Evolutionary conservation across 92 coral and sea anemone genomes (phyloP), one percentile per base, ranked within the genome.

Genomic region (Zoanthus sociatus): DNA sequence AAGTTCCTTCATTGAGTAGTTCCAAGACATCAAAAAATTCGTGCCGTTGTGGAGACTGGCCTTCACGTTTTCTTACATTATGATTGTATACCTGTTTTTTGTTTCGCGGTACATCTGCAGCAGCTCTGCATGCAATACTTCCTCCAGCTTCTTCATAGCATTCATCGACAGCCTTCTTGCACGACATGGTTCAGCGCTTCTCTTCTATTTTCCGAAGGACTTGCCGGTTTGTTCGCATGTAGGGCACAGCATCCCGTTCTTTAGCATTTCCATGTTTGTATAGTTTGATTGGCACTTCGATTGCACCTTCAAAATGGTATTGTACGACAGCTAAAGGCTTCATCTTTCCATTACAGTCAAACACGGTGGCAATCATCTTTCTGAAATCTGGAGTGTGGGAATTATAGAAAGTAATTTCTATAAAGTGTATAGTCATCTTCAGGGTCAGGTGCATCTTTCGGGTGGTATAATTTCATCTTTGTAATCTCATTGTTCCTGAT

Each of bases 131-230:
- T 71, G 90, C 93, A 82, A 72, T 71, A 77, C 64, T 90, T 67
- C 90, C 90, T 67, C 90, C 93, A 14, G 83, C 90, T 84, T 90
- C 93, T 66, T 90, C 77, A 83, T 53, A 91, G 76, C 94, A 91
- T 79, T 91, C 91, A 47, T 91, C 89, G 30, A 88, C 92, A 56
- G 89, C 92, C 87, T 78, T 58, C 82, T 76, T 86, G 77, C 89
- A 91, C 60, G 92, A 58, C 72, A 26, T 71, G 46, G 81, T 82
- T 26, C 47, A 26, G 86, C 88, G 75, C 73, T 90, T 90, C 50
- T 90, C 83, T 67, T 82, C 79, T 31, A 82, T 73, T 67, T 71
- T 66, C 71, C 76, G 30, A 42, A 90, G 88, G 18, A 87, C 93
- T 30, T 83, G 84, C 21, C 88, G 88, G 18, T 89, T 87, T 68